Evolutionary conservation across 1,140 invertebrate species (phyloP).

Genomic region (Temnothorax nylanderi): DNA sequence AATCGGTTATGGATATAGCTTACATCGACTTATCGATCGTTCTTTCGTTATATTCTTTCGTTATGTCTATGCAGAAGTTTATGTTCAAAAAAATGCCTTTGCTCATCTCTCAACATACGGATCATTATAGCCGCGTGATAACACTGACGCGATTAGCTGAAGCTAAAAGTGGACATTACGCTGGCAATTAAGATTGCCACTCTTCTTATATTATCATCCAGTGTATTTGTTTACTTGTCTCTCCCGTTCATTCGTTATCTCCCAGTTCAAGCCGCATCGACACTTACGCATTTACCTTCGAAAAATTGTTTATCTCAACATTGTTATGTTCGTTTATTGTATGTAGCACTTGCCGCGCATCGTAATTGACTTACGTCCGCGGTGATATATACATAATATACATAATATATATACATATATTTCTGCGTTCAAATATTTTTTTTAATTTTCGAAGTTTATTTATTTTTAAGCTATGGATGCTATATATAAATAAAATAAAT

Average conservation of each 20-base stretch:
- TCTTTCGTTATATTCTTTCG: not conserved
- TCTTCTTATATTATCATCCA: not conserved
- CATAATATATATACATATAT: constrained; percentile 20
- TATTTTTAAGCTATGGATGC: constrained; percentile 50
- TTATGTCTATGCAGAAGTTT: not conserved
- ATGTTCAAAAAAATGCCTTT: not conserved
- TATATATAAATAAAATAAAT: constrained; percentile 43
- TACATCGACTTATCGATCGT: not conserved
- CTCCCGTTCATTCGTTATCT: not conserved
- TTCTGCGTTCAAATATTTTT: constrained; percentile 2
- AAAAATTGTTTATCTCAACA: constrained; percentile 24
- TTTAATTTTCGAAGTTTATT: constrained; percentile 60
- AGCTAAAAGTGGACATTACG: constrained; percentile 20
- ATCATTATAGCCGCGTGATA: not conserved
- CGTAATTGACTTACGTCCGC: not conserved
- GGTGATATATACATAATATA: constrained; percentile 47
- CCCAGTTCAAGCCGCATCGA: not conserved
- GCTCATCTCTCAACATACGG: not conserved
- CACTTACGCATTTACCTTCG: constrained; percentile 21
- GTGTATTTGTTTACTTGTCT: not conserved
- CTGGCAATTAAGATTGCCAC: constrained; percentile 18
- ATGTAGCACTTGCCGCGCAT: constrained; percentile 24
- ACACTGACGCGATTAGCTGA: not conserved
- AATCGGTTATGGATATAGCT: constrained; percentile 13
- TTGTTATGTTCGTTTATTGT: constrained; percentile 32